Evolutionary conservation across 37 sponge, comb jelly and placozoan genomes (phyloP).

Genomic region (Crambe crambe): DNA sequence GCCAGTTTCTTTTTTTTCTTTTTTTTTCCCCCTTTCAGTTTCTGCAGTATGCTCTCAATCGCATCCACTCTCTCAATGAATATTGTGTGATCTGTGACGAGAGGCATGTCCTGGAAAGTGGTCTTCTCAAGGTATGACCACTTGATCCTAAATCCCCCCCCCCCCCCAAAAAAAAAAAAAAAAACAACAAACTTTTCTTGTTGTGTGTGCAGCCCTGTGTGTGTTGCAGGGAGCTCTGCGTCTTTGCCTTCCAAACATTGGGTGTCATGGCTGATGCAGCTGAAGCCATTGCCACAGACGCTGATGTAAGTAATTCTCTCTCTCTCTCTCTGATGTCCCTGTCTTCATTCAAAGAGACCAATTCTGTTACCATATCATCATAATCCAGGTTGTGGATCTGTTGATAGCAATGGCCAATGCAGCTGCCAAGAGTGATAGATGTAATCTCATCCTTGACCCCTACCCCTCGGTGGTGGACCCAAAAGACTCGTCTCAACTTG

Average conservation of each 20-base stretch:
- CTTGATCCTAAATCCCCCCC: neutral
- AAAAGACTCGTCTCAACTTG: conserved; percentile 37
- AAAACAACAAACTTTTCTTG: neutral
- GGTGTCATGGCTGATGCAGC: conserved; percentile 91
- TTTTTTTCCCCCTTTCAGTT: neutral
- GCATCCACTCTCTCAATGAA: conserved; percentile 74
- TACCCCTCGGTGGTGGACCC: conserved; percentile 84
- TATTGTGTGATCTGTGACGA: conserved; percentile 94
- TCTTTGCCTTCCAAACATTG: conserved; percentile 86
- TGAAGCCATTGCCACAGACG: conserved; percentile 74
- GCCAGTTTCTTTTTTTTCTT: neutral
- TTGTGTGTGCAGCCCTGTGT: conserved; percentile 68
- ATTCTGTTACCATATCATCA: too few species aligned
- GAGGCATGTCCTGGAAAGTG: conserved; percentile 66
- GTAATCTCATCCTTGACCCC: conserved; percentile 66
- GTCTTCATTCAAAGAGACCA: too few species aligned
- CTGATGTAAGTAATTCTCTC: conserved; percentile 37
- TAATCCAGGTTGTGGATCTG: conserved; percentile 81
- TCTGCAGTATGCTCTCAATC: conserved; percentile 63
- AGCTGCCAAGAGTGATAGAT: conserved; percentile 53
- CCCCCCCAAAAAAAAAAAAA: too few species aligned
- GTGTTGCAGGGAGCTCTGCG: conserved; percentile 80
- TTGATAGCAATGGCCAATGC: conserved; percentile 86
- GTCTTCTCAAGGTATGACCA: conserved; percentile 49
- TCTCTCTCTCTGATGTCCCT: too few species aligned